Percentiles rank a stretch among this genome's conserved stretches.
phyloP scores from a whole-genome alignment of 2,888 invertebrate species.

The Eupeodes luniger region DNA sequence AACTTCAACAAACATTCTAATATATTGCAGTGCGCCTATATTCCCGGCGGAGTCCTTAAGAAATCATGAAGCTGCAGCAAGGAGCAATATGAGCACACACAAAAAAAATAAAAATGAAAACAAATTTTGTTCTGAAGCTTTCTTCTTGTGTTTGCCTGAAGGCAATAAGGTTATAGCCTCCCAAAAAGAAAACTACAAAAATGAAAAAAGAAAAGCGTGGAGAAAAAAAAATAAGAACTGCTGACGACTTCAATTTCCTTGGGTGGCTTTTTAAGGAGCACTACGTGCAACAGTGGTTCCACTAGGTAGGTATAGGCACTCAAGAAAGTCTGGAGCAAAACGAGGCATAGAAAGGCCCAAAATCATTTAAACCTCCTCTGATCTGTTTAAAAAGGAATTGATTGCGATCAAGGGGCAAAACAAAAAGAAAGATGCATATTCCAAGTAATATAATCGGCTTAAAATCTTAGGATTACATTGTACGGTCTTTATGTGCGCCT shows the following conservation, averaged over 20 bases:
- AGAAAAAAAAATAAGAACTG: slow-evolving; percentile 51
- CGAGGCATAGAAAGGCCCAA: background rate
- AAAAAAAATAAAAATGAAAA: background rate
- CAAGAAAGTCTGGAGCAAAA: background rate
- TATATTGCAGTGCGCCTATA: slow-evolving; percentile 61
- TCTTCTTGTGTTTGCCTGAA: slow-evolving; percentile 38
- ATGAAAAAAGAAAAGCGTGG: slow-evolving; percentile 4
- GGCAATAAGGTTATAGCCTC: slow-evolving; percentile 72
- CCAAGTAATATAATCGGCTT: too few species aligned
- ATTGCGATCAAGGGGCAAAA: too few species aligned
- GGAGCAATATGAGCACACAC: background rate
- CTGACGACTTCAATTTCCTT: slow-evolving; percentile 70
- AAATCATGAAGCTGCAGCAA: slow-evolving; percentile 56
- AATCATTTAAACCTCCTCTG: too few species aligned
- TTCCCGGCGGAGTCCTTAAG: slow-evolving; percentile 60
- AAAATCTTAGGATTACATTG: background rate
- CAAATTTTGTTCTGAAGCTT: slow-evolving; percentile 24
- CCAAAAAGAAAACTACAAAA: slow-evolving; percentile 52
- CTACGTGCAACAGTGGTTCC: slow-evolving; percentile 70
- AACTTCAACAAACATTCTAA: slow-evolving; percentile 65
- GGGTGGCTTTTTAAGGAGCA: slow-evolving; percentile 27
- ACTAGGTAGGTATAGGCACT: slow-evolving; percentile 14
- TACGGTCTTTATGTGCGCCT: background rate
- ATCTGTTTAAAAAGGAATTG: too few species aligned
- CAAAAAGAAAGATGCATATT: too few species aligned